Evolutionary conservation across 2,797 vertebrate species (phyloP).

Genomic region (Sparidentex hasta): DNA sequence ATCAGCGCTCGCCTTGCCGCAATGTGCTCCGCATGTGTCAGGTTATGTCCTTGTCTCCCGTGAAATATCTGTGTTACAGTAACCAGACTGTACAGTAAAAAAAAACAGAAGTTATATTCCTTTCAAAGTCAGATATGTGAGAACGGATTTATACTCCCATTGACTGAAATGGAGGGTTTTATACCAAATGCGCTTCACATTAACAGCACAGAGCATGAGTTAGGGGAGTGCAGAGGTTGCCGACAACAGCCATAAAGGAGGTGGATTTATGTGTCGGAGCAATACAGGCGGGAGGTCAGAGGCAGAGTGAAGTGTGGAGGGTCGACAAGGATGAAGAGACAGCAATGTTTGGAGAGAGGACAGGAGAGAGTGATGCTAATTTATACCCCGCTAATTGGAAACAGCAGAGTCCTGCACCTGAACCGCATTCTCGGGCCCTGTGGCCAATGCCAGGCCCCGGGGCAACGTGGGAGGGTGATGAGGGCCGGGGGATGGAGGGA

Average conservation of each 20-base stretch:
- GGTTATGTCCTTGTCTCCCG: conserved; percentile 58
- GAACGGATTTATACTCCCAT: conserved; percentile 65
- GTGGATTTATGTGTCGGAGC: conserved; percentile 81
- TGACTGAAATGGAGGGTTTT: conserved; percentile 71
- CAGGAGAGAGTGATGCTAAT: conserved; percentile 81
- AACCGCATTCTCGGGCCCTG: conserved; percentile 78
- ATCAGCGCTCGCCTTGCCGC: conserved; percentile 52
- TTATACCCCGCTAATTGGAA: conserved; percentile 88
- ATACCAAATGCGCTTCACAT: conserved; percentile 63
- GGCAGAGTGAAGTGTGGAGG: conserved; percentile 80
- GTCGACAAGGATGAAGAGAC: conserved; percentile 82
- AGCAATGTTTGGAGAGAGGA: conserved; percentile 82
- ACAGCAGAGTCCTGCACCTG: conserved; percentile 86
- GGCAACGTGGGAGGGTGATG: conserved; percentile 80
- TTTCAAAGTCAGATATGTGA: conserved; percentile 60
- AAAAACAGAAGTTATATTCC: conserved; percentile 69
- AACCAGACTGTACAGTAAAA: conserved; percentile 70
- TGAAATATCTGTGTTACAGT: conserved; percentile 70
- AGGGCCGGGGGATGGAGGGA: conserved; percentile 61
- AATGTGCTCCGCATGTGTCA: conserved; percentile 43
- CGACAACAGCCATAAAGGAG: conserved; percentile 83
- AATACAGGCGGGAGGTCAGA: conserved; percentile 76
- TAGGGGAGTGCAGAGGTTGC: conserved; percentile 76
- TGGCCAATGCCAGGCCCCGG: conserved; percentile 44
- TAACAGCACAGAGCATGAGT: conserved; percentile 66